These are phyloP conservation scores for Ephydatia muelleri DNA, from an alignment of 37 sponge, comb jelly and placozoan species.

Conservation along the genomic window DNA sequence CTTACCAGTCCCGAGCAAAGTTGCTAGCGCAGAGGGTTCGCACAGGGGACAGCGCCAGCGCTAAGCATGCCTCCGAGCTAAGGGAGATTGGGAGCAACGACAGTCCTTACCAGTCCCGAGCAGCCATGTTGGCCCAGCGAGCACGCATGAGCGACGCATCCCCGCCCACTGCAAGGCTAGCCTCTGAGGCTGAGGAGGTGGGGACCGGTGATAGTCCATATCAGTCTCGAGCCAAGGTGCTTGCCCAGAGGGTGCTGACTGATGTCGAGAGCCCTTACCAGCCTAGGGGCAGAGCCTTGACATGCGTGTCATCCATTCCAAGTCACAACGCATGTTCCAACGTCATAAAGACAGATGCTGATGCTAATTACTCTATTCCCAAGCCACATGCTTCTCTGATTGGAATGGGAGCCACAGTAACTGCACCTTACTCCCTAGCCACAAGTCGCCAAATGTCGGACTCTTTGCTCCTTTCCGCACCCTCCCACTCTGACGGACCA, in stretches of 20 bases:
- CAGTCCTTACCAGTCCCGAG: constrained; percentile 47
- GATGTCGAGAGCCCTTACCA: not conserved
- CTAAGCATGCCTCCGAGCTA: not conserved
- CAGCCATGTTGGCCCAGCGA: constrained; percentile 26
- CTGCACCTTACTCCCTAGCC: not conserved
- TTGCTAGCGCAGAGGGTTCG: constrained; percentile 23
- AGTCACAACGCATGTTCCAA: not conserved
- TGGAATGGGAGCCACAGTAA: too few species aligned
- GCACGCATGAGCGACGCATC: not conserved
- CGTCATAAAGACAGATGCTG: not conserved
- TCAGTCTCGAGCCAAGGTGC: constrained; percentile 37
- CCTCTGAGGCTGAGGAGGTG: not conserved
- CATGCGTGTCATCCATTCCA: not conserved
- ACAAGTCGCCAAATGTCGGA: not conserved
- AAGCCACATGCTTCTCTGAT: not conserved
- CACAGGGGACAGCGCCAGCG: not conserved
- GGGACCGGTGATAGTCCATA: constrained; percentile 18
- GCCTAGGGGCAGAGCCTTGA: not conserved
- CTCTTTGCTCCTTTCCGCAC: not conserved
- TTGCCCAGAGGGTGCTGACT: constrained; percentile 16
- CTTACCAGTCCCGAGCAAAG: constrained; percentile 45
- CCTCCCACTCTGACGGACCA: not conserved
- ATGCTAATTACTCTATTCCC: not conserved
- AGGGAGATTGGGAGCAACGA: not conserved
- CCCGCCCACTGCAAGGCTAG: not conserved